Evolutionary conservation across 2,113 vertebrate genomes (phyloP), one percentile per base, ranked within the genome.

Genomic region (Eira barbara): DNA sequence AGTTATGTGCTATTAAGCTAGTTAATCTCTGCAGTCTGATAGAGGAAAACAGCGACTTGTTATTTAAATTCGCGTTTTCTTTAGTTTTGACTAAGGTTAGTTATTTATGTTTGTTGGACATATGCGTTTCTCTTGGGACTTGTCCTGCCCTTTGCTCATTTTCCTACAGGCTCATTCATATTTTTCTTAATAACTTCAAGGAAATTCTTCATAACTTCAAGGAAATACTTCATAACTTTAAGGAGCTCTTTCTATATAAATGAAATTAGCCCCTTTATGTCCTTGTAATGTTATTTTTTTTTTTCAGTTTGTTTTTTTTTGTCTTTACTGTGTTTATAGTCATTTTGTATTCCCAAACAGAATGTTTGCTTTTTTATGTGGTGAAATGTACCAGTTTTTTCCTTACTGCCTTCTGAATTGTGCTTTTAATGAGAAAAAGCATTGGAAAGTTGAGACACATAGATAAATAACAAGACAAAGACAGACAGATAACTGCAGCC

Each of bases 121-220:
- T 59, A 83, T 61, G 29, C 78, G 34, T 82, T 96, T 97, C 87
- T 92, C n/a, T 47, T 29, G 55, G 76, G 23, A 83, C 14, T 86
- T 93, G n/a, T 71, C 21, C 15, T 91, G 15, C n/a, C 27, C 27
- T 95, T 90, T 90, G 61, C 55, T 83, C 42, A 52, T 84, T 94
- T 97, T 94, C 29, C 57, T 61, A 20, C 3, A 67, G 25, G 14
- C 27, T 84, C 85, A 7, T 61, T 97, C 55, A 67, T 74, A 25
- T 55, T 96, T 95, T 96, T 67, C 52, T 91, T 93, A 73, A 76
- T 81, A n/a, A 91, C 83, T 80, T 92, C 39, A 92, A 76, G 80
- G 31, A 67, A 34, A 65, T 96, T 67, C 52, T 91, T 91, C 65
- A 80, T 84, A 47, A 91, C 86, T 74, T 92, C n/a, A 93, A 80